Conservation (phyloP, 1,140 invertebrate species). For the Drosophila sp. region DNA sequence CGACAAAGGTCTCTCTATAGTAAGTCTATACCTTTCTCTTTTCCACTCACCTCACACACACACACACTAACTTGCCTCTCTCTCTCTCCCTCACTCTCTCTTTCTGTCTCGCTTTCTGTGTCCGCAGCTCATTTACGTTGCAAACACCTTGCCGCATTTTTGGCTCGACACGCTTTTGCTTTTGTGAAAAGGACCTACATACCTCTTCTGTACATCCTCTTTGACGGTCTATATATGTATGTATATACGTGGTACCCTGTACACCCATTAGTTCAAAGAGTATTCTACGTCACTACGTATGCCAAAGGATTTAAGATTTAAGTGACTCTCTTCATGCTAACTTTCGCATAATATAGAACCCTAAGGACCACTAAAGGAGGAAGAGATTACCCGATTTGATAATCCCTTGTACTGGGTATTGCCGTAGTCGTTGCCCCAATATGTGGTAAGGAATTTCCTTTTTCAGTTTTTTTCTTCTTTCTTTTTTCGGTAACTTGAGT, state of each 20-base stretch:
- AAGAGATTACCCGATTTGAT: too few species aligned
- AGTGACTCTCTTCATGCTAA: too few species aligned
- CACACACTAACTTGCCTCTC: not conserved
- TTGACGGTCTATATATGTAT: not conserved
- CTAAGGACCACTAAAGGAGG: too few species aligned
- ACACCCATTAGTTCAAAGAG: too few species aligned
- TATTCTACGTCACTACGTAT: too few species aligned
- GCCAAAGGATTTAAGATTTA: too few species aligned
- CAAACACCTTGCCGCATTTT: slow-evolving; percentile 69
- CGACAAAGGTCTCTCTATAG: slow-evolving; percentile 35
- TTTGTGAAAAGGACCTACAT: slow-evolving; percentile 44
- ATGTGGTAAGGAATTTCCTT: too few species aligned
- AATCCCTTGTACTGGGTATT: not conserved
- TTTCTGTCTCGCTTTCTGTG: slow-evolving; percentile 28
- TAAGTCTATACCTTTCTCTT: slow-evolving; percentile 15
- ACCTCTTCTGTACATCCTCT: slow-evolving; percentile 19
- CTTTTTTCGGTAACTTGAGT: slow-evolving; percentile 42
- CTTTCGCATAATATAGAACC: too few species aligned
- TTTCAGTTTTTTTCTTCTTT: not conserved
- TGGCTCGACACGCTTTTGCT: slow-evolving; percentile 71
- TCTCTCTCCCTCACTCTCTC: not conserved
- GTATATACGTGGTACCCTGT: too few species aligned
- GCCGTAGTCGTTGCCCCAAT: not conserved
- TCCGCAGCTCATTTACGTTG: slow-evolving; percentile 50
- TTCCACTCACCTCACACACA: not conserved